phyloP scores from a whole-genome alignment of 2,113 vertebrate species.

The Jaculus jaculus region DNA sequence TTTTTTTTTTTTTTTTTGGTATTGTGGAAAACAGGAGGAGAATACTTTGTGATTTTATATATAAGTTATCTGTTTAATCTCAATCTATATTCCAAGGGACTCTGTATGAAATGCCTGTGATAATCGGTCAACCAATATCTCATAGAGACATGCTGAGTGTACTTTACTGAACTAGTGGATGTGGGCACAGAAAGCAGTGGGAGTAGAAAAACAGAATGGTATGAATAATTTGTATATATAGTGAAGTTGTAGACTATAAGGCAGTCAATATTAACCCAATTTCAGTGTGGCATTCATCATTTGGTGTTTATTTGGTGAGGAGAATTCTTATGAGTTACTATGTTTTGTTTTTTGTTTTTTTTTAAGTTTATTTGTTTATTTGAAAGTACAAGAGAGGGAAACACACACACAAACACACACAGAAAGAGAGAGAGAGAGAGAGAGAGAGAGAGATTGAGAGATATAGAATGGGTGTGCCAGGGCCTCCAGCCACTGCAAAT shows the following conservation, averaged over 20 bases:
- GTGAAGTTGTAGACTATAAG: not conserved
- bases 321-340: not conserved
- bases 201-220: not conserved
- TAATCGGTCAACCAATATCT: not conserved
- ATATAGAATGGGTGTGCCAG: too few species aligned
- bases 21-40: not conserved
- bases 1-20: not conserved
- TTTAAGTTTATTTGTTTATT: too few species aligned
- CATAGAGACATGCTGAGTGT: not conserved
- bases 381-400: too few species aligned
- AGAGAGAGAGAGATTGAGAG: too few species aligned
- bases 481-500: too few species aligned
- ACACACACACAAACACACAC: too few species aligned
- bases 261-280: not conserved
- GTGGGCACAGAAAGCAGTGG: not conserved
- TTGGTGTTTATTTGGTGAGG: constrained; percentile 32
- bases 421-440: too few species aligned
- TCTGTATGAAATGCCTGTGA: not conserved
- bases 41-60: not conserved
- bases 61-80: not conserved
- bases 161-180: not conserved
- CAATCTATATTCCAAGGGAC: not conserved
- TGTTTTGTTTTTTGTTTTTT: too few species aligned
- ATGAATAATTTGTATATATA: not conserved
- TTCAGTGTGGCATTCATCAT: not conserved